Percentiles rank a stretch among this genome's conserved stretches.
Evolutionary conservation across 2,797 vertebrate species (phyloP).

Genomic region (Chrysocyon brachyurus): DNA sequence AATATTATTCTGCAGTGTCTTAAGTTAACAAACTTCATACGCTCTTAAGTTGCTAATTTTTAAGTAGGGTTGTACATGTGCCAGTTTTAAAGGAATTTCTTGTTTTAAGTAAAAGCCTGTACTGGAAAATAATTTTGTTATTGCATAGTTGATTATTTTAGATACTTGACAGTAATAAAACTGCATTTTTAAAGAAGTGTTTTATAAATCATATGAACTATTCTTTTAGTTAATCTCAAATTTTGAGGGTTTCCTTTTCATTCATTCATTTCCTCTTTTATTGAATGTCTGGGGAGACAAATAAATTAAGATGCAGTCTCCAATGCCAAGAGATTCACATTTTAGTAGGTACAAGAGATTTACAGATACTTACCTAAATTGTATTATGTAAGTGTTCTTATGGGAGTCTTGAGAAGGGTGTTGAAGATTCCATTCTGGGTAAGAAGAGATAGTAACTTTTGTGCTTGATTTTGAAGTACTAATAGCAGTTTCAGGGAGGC

Average conservation of each 20-base stretch:
- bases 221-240: conserved; percentile 44
- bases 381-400: neutral
- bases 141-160: conserved; percentile 2
- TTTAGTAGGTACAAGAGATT: neutral
- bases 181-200: conserved; percentile 24
- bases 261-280: conserved; percentile 21
- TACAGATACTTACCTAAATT: conserved; percentile 17
- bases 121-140: conserved; percentile 9
- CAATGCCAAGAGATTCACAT: neutral
- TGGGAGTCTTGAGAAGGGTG: neutral
- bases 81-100: conserved; percentile 24
- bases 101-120: conserved; percentile 14
- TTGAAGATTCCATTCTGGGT: neutral
- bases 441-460: neutral
- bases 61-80: neutral
- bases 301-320: neutral
- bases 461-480: conserved; percentile 54
- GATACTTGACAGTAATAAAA: conserved; percentile 24
- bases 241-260: neutral
- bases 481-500: neutral
- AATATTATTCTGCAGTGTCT: neutral
- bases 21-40: conserved; percentile 12
- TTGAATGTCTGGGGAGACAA: conserved; percentile 13
- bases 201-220: neutral
- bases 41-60: conserved; percentile 47